Evolutionary conservation across 2,113 vertebrate genomes (phyloP).

Genomic region (Heterocephalus glaber): DNA sequence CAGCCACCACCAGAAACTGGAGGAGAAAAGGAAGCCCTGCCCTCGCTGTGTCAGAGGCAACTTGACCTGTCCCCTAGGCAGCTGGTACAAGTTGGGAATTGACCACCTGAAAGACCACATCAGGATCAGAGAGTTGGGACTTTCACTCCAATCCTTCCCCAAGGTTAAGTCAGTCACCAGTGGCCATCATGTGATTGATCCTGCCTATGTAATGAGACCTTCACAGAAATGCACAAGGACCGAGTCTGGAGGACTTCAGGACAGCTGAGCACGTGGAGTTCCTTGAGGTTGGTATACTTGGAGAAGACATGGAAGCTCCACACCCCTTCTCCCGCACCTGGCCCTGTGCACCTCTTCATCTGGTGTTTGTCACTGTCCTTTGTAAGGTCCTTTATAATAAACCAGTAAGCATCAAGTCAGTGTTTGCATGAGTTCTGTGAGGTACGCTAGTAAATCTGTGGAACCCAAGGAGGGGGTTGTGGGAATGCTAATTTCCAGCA

Average conservation of each 20-base stretch:
- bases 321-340: too few species aligned
- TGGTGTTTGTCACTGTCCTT: neutral
- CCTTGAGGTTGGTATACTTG: neutral
- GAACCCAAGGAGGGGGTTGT: neutral
- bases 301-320: neutral
- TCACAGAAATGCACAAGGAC: neutral
- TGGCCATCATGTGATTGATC: neutral
- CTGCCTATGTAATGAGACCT: neutral
- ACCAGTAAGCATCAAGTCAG: neutral
- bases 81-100: neutral
- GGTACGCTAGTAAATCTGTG: neutral
- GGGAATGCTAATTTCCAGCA: neutral
- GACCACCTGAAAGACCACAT: neutral
- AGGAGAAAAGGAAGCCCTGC: neutral
- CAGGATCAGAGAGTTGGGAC: neutral
- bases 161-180: neutral
- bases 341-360: neutral
- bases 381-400: neutral
- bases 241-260: neutral
- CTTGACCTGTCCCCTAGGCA: neutral
- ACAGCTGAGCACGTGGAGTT: neutral
- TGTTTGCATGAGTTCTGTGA: neutral
- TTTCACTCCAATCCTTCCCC: neutral
- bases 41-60: neutral
- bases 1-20: neutral